A percentile compares a stretch with the other conserved stretches of the same genome.
Conservation (phyloP, 2,113 vertebrate genomes). For the Aviceda subcristata region DNA sequence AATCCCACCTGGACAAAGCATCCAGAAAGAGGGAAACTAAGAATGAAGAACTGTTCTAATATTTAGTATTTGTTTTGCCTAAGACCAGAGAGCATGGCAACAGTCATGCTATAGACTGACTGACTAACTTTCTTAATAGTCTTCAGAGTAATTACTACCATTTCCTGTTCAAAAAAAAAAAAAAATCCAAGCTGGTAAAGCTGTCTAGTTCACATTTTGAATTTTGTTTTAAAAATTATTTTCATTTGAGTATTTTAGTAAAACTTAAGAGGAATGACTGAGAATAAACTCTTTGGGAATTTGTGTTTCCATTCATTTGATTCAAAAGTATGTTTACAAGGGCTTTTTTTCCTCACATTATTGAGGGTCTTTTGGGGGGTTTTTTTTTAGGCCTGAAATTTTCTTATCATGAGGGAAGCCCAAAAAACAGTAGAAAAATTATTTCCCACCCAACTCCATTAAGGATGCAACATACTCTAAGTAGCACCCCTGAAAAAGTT, state of each 20-base stretch:
- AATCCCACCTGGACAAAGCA: neutral
- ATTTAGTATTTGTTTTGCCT: neutral
- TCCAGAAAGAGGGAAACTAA: neutral
- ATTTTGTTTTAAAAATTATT: neutral
- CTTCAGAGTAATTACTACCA: neutral
- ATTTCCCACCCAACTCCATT: neutral
- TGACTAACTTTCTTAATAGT: neutral
- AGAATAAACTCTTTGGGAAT: neutral
- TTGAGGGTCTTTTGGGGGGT: neutral
- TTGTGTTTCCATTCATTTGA: neutral
- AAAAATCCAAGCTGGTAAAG: neutral
- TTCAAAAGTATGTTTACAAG: neutral
- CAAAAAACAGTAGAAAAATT: neutral
- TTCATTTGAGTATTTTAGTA: neutral
- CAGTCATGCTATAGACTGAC: neutral
- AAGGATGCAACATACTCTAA: neutral
- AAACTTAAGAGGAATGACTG: neutral
- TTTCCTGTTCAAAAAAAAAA: neutral
- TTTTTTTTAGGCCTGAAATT: neutral
- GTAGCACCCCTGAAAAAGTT: accelerated
- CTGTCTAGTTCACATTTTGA: neutral
- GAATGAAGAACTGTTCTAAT: neutral
- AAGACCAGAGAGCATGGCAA: neutral
- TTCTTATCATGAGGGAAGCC: neutral
- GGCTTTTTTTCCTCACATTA: neutral